phyloP scores from a whole-genome alignment of 2,797 vertebrate species.

The Erethizon dorsatum region DNA sequence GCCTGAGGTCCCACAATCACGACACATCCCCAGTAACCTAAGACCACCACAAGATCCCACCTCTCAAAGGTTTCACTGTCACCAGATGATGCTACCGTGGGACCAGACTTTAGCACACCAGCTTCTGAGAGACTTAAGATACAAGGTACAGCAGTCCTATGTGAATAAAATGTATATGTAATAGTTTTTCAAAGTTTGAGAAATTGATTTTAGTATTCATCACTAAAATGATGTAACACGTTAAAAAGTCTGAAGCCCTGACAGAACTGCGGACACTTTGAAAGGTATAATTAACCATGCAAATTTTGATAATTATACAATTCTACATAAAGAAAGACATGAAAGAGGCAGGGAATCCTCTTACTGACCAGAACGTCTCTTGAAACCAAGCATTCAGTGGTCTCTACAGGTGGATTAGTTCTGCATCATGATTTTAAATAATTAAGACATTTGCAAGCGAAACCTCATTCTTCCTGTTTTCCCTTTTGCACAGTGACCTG shows the following conservation, averaged over 20 bases:
- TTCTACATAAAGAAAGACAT: background rate
- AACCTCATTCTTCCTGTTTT: background rate
- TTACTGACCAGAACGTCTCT: background rate
- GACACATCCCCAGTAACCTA: background rate
- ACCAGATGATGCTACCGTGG: background rate
- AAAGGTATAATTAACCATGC: background rate
- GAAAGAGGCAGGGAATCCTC: background rate
- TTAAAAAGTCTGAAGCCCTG: background rate
- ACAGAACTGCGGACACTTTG: background rate
- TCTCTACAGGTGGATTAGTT: conserved; percentile 2
- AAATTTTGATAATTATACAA: background rate
- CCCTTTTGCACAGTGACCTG: background rate
- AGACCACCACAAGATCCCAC: background rate
- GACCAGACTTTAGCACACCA: background rate
- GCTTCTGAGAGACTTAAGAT: background rate
- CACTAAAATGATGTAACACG: background rate
- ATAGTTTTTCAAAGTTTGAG: background rate
- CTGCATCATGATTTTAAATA: background rate
- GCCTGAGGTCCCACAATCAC: background rate
- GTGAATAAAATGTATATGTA: background rate
- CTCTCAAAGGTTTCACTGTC: background rate
- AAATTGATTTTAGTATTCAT: background rate
- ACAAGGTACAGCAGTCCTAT: background rate
- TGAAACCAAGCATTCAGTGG: conserved; percentile 8
- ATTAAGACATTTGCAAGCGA: conserved; percentile 1